These are phyloP conservation scores for Athene noctua DNA, from an alignment of 2,113 vertebrate species.

Conservation along the genomic window DNA sequence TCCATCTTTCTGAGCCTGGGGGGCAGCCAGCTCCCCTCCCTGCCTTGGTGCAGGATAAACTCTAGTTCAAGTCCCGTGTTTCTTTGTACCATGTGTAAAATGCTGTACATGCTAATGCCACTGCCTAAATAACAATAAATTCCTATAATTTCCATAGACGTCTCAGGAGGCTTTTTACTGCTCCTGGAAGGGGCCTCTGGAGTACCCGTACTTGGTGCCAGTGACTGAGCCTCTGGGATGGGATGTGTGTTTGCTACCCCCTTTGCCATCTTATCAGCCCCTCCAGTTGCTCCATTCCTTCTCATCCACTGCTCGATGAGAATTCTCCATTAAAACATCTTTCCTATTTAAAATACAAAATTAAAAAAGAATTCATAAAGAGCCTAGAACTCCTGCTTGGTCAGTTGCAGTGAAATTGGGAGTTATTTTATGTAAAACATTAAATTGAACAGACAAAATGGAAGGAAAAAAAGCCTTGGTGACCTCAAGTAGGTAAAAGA, in stretches of 20 bases:
- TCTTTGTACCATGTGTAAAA: background rate
- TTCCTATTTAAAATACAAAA: background rate
- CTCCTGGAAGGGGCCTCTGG: background rate
- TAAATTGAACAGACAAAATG: background rate
- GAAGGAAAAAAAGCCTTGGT: background rate
- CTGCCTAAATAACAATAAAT: background rate
- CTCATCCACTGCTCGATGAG: background rate
- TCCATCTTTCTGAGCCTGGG: background rate
- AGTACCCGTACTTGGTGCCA: background rate
- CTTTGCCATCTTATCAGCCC: background rate
- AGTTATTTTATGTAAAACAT: background rate
- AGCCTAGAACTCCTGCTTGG: background rate
- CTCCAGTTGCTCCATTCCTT: background rate
- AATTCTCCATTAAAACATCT: background rate
- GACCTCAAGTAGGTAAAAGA: background rate
- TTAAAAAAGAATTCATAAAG: background rate
- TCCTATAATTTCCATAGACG: background rate
- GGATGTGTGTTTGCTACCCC: rapidly evolving
- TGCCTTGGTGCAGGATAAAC: background rate
- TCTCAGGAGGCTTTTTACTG: background rate
- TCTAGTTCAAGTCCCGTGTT: background rate
- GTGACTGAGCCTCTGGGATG: background rate
- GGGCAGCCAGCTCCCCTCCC: background rate
- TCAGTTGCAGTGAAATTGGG: background rate
- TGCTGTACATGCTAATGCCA: background rate